Evolutionary conservation across 35 echinoderm and acorn worm species (phyloP).

Genomic region (Anneissia japonica): DNA sequence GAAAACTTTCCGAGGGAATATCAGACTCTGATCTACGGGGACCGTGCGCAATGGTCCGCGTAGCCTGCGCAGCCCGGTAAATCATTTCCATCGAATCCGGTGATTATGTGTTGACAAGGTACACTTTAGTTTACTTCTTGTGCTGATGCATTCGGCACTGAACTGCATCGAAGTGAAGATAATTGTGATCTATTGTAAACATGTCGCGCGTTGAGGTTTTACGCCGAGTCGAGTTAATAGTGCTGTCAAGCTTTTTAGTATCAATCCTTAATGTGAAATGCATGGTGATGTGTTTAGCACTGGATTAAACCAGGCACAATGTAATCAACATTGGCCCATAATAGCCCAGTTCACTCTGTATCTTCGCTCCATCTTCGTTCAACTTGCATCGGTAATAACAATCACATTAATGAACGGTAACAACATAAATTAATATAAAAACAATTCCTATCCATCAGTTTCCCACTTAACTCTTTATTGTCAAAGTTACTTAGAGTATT

Average conservation of each 20-base stretch:
- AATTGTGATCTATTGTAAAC: constrained; percentile 2
- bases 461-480: no score
- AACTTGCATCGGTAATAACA: not conserved
- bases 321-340: not conserved
- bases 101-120: not conserved
- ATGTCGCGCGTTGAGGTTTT: not conserved
- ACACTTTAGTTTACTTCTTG: not conserved
- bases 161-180: not conserved
- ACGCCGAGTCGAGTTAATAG: not conserved
- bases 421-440: not conserved
- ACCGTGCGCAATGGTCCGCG: not conserved
- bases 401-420: not conserved
- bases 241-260: not conserved
- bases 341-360: not conserved
- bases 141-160: not conserved
- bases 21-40: not conserved
- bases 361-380: not conserved
- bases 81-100: not conserved
- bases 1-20: not conserved
- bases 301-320: not conserved
- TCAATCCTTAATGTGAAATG: not conserved
- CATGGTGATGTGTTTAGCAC: not conserved
- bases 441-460: no score
- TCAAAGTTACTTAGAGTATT: no score
- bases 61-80: not conserved